Evolutionary conservation across 2,797 vertebrate genomes (phyloP).

Genomic region (Sardinella longiceps): DNA sequence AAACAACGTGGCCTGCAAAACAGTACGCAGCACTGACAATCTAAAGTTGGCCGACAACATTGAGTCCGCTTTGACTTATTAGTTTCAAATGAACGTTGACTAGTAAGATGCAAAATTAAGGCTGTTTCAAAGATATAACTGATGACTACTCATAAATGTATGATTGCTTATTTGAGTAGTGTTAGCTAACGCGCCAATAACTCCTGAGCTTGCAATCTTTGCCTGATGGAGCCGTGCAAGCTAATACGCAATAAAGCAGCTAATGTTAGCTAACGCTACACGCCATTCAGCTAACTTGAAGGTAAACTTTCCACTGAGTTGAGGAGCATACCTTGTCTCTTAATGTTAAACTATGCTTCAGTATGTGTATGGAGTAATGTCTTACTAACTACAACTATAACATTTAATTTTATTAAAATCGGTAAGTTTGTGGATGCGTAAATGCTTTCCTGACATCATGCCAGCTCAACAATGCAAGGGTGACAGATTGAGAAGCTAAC

Average conservation of each 20-base stretch:
- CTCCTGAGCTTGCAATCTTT: background rate
- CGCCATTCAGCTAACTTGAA: background rate
- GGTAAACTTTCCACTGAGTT: background rate
- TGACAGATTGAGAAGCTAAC: background rate
- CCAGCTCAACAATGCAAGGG: background rate
- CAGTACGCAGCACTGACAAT: background rate
- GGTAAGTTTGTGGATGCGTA: background rate
- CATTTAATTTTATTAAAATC: background rate
- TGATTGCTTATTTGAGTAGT: conserved; percentile 23
- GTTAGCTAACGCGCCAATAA: conserved; percentile 13
- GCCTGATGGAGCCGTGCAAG: background rate
- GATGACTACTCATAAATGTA: background rate
- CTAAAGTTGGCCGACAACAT: background rate
- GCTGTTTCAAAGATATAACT: background rate
- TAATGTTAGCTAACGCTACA: background rate
- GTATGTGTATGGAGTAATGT: background rate
- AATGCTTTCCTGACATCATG: conserved; percentile 3
- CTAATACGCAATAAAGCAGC: background rate
- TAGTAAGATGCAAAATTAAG: background rate
- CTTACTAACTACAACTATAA: background rate
- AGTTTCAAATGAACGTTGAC: background rate
- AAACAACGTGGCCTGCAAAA: conserved; percentile 7
- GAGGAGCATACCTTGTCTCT: background rate
- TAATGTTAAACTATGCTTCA: background rate
- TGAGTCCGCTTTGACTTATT: background rate